Evolutionary conservation across 2,888 invertebrate species (phyloP).

Genomic region (Cryptus viduatorius): DNA sequence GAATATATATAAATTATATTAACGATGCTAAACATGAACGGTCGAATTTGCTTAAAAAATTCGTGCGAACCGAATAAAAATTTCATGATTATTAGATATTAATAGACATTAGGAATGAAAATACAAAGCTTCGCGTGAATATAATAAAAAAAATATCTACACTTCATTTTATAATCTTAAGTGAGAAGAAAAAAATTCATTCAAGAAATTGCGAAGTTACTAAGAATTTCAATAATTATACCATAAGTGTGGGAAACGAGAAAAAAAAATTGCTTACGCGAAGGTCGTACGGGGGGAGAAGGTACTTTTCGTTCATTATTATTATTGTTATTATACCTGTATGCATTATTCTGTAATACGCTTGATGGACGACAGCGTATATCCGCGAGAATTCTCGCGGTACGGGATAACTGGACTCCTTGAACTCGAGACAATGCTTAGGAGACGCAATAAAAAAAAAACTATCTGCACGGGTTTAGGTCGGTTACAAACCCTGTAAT

Average conservation of each 20-base stretch:
- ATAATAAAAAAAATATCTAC: background rate
- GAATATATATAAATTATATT: background rate
- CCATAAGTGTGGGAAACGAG: constrained; percentile 9
- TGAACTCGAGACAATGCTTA: constrained; percentile 45
- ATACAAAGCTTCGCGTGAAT: background rate
- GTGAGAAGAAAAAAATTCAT: constrained; percentile 14
- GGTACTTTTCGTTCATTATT: constrained; percentile 30
- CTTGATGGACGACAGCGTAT: constrained; percentile 12
- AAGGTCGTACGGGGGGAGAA: constrained; percentile 21
- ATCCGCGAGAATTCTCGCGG: constrained; percentile 28
- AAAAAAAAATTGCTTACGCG: constrained; percentile 22
- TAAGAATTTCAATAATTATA: constrained; percentile 39
- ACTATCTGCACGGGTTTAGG: no score
- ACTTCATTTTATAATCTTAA: background rate
- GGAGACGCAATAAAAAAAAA: background rate
- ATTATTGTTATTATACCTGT: background rate
- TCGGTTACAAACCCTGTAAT: background rate
- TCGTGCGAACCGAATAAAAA: background rate
- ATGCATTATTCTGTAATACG: constrained; percentile 6
- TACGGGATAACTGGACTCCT: constrained; percentile 38
- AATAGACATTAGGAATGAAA: background rate
- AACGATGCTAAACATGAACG: background rate
- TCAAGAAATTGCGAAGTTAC: background rate
- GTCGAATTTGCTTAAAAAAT: background rate
- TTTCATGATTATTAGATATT: background rate